Evolutionary conservation across 2,797 vertebrate genomes (phyloP).

Genomic region (Cossypha heuglini): DNA sequence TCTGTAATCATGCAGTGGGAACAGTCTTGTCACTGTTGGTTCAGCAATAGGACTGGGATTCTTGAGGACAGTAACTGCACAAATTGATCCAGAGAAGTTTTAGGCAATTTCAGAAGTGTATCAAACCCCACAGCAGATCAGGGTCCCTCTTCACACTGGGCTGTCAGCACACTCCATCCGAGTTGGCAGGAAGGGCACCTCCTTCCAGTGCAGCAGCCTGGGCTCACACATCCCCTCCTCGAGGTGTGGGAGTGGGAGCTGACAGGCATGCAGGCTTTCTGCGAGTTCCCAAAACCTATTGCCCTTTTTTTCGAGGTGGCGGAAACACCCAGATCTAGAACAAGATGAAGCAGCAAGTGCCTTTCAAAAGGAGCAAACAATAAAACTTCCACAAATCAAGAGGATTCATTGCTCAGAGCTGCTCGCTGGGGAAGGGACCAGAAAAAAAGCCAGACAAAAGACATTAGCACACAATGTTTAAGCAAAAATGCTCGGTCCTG

Average conservation of each 20-base stretch:
- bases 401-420: background rate
- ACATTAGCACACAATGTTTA: background rate
- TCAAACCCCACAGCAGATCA: background rate
- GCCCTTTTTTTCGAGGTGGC: background rate
- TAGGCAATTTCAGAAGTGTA: background rate
- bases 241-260: background rate
- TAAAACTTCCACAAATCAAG: background rate
- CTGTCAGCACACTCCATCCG: background rate
- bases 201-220: background rate
- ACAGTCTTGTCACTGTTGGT: background rate
- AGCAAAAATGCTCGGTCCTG: background rate
- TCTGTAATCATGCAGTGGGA: background rate
- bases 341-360: background rate
- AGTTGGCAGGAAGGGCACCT: background rate
- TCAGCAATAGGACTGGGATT: background rate
- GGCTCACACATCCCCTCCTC: accelerated
- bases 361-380: background rate
- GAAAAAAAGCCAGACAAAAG: background rate
- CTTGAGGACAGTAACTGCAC: background rate
- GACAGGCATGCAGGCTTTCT: background rate
- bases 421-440: background rate
- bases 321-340: background rate
- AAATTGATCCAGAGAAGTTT: background rate
- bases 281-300: background rate
- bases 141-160: background rate